Percentiles rank a stretch among this genome's conserved stretches.
Evolutionary conservation across 1,140 invertebrate species (phyloP).

Genomic region (Frieseomelitta varia): DNA sequence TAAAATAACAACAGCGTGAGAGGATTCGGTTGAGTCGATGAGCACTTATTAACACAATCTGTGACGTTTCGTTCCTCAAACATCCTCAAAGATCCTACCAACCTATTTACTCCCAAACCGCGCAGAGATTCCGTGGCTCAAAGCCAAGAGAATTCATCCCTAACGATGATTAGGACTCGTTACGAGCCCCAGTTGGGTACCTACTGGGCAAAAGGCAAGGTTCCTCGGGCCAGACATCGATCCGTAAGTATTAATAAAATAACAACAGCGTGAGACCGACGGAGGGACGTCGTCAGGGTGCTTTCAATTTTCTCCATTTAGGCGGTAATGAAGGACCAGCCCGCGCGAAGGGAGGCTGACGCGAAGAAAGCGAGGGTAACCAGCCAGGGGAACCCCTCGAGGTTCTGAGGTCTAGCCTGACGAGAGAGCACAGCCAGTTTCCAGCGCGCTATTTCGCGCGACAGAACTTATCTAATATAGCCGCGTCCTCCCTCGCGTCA

Average conservation of each 20-base stretch:
- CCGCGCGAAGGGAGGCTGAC: constrained; percentile 59
- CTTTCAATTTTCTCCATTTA: constrained; percentile 79
- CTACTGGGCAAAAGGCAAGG: neutral
- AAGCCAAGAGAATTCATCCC: neutral
- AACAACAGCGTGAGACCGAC: neutral
- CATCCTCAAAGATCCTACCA: too few relatives aligned
- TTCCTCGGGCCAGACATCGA: neutral
- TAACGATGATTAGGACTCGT: neutral
- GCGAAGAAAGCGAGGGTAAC: constrained; percentile 62
- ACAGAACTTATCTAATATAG: constrained; percentile 76
- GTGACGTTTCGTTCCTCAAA: too few relatives aligned
- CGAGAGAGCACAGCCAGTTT: constrained; percentile 58
- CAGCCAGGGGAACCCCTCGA: constrained; percentile 45
- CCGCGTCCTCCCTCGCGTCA: constrained; percentile 56
- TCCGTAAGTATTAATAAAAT: constrained; percentile 20
- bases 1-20: too few relatives aligned
- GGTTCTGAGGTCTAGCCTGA: constrained; percentile 17
- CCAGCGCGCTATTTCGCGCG: constrained; percentile 65
- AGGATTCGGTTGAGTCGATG: too few relatives aligned
- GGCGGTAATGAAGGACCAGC: constrained; percentile 73
- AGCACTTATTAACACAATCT: too few relatives aligned
- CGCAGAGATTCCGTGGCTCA: too few relatives aligned
- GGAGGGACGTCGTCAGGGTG: constrained; percentile 32
- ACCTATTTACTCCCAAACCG: too few relatives aligned
- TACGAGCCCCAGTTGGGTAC: neutral